Evolutionary conservation across 2,888 invertebrate species (phyloP).

Genomic region (Acrobasis suavella): DNA sequence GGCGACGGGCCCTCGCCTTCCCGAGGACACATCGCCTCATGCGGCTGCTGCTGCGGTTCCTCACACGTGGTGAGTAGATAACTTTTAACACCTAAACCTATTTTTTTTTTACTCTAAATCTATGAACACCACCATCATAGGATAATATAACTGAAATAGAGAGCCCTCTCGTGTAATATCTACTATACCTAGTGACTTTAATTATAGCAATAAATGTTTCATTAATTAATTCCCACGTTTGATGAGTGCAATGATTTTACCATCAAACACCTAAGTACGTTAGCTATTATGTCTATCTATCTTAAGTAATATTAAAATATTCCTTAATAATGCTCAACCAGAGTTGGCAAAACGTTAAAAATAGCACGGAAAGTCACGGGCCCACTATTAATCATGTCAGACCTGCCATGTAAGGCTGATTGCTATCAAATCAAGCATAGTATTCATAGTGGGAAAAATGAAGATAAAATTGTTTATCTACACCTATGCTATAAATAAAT

Average conservation of each 20-base stretch:
- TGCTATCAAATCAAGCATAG: not conserved
- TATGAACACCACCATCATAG: too few species aligned
- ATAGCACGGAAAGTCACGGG: slow-evolving; percentile 14
- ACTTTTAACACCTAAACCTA: too few species aligned
- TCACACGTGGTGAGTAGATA: slow-evolving; percentile 1
- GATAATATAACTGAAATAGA: too few species aligned
- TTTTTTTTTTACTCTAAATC: too few species aligned
- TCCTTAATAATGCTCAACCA: not conserved
- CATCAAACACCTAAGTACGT: too few species aligned
- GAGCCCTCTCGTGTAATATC: too few species aligned
- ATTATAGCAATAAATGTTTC: too few species aligned
- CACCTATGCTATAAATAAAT: too few species aligned
- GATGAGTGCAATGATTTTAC: too few species aligned
- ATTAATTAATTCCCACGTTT: too few species aligned
- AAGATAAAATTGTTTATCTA: not conserved
- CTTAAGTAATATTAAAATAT: not conserved
- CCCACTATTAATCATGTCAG: slow-evolving; percentile 19
- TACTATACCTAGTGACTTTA: too few species aligned
- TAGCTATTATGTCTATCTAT: too few species aligned
- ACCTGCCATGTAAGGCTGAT: slow-evolving; percentile 4
- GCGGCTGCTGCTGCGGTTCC: not conserved
- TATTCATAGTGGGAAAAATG: not conserved
- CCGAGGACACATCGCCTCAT: slow-evolving; percentile 11
- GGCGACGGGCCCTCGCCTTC: slow-evolving; percentile 3
- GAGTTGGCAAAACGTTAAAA: not conserved